Conservation (phyloP, 2,888 invertebrate species). For the Coleophora deauratella region DNA sequence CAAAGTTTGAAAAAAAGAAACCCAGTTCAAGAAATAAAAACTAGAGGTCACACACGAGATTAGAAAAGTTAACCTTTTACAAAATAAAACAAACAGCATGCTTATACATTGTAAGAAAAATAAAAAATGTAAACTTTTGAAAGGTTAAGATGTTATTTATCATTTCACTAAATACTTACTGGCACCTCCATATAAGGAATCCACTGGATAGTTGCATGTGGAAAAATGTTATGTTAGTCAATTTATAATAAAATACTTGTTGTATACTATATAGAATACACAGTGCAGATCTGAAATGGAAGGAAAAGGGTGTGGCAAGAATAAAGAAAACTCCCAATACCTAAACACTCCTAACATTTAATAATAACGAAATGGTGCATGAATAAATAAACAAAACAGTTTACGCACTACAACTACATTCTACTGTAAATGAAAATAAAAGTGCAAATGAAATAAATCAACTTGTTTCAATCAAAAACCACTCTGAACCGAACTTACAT, state of each 20-base stretch:
- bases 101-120: no score
- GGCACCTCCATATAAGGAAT: constrained; percentile 82
- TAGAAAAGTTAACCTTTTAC: no score
- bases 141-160: no score
- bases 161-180: constrained; percentile 66
- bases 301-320: constrained; percentile 23
- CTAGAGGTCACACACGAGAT: no score
- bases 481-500: constrained; percentile 63
- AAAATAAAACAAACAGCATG: no score
- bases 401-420: constrained; percentile 52
- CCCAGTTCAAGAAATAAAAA: no score
- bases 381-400: constrained; percentile 38
- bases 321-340: constrained; percentile 6
- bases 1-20: no score
- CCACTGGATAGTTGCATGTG: constrained; percentile 74
- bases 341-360: constrained; percentile 26
- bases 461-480: constrained; percentile 27
- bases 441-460: constrained; percentile 56
- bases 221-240: constrained; percentile 58
- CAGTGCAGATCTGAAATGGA: constrained; percentile 32
- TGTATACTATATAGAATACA: constrained; percentile 23
- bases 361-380: constrained; percentile 60
- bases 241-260: constrained; percentile 14
- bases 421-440: constrained; percentile 37
- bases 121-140: no score